Base-by-base conservation (phyloP, 2,113 vertebrate species). In the Pomatorhinus ruficollis region DNA sequence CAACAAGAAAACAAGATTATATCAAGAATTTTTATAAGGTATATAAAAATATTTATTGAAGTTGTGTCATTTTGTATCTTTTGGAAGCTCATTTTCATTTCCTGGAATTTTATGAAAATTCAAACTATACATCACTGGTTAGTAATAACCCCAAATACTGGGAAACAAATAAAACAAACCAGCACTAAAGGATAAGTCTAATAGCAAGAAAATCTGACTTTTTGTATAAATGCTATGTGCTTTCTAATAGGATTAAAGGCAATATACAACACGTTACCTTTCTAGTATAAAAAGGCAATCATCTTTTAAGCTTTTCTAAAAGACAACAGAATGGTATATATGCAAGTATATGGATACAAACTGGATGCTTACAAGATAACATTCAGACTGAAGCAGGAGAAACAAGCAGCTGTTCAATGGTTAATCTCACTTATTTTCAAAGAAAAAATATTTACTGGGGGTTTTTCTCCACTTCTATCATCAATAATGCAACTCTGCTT, bases 401-500 rank as follows among this genome's bases (percentile, higher is more conserved):
- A 83, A 72, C 6, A 50, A 74, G 44, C 28, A 91, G 85, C 63
- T 87, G 45, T 69, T 39, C 24, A 84, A 94, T 60, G 59, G 83
- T 86, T 96, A 90, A 94, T 76, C 69, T 86, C 84, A 91, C 77
- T 9, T 92, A 95, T 97, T 96, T 89, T 93, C 95, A 81, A 87
- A 81, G 87, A 87, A 89, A 95, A 97, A 93, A 72, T 85, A 85
- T 92, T 96, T 96, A 60, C 60, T 77, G 21, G 19, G 21, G 24
- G 63, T 15, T 90, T 85, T 89, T 47, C 83, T 91, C 50, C 79
- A 94, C 74, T 84, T 97, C 96, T 90, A 81, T 91, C 95, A 95
- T 85, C 77, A 97, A 93, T 93, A 96, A 97, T 94, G 89, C 57
- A 97, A 82, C 80, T 96, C 91, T 92, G 47, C 50, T 96, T 97